Evolutionary conservation across 2,113 vertebrate genomes (phyloP).

Genomic region (Oreocharis arfaki): DNA sequence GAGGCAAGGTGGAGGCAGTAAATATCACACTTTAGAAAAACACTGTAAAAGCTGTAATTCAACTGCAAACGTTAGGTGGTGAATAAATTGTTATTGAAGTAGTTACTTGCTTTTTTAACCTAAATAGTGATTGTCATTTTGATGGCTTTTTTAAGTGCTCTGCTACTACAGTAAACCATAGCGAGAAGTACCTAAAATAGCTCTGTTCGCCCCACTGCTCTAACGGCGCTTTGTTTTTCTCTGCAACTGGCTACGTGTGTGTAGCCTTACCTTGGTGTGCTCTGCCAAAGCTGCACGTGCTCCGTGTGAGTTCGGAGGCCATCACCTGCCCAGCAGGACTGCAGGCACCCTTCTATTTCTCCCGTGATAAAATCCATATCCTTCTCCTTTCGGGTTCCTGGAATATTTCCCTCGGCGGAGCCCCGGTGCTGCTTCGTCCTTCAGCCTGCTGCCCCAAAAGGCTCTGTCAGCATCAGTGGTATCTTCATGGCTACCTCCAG

Average conservation of each 20-base stretch:
- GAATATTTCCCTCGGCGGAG: neutral
- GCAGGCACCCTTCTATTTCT: neutral
- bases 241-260: neutral
- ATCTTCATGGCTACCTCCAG: neutral
- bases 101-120: slow-evolving; percentile 38
- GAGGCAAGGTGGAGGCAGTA: neutral
- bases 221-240: neutral
- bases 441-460: neutral
- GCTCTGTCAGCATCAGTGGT: neutral
- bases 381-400: neutral
- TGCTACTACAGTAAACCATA: neutral
- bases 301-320: rapidly evolving
- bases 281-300: neutral
- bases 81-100: slow-evolving; percentile 35
- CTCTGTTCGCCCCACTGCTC: neutral
- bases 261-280: neutral
- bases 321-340: neutral
- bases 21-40: slow-evolving; percentile 22
- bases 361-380: neutral
- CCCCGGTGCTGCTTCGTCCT: neutral
- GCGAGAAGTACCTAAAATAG: slow-evolving; percentile 5
- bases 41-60: slow-evolving; percentile 36
- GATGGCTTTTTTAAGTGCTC: slow-evolving; percentile 10
- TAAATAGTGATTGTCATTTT: slow-evolving; percentile 40
- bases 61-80: slow-evolving; percentile 31